phyloP scores from a whole-genome alignment of 2,113 vertebrate species.

The Corydoras maculifer region DNA sequence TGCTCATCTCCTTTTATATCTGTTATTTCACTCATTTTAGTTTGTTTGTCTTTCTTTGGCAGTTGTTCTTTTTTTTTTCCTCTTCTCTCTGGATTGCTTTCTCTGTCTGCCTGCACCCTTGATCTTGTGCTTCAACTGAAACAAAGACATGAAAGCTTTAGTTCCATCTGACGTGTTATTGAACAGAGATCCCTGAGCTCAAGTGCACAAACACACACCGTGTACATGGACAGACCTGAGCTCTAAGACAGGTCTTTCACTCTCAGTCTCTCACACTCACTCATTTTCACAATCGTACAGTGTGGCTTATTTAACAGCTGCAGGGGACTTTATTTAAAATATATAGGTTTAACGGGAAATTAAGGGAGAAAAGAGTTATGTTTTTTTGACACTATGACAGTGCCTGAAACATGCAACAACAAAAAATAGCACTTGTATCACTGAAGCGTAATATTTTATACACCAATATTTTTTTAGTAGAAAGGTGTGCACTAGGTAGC shows the following conservation, averaged over 20 bases:
- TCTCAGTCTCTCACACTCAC: no score
- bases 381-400: no score
- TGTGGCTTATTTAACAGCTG: no score
- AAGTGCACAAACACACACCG: neutral
- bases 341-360: no score
- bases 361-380: no score
- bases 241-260: neutral
- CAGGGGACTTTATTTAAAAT: no score
- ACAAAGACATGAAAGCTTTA: conserved; percentile 10
- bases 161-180: conserved; percentile 11
- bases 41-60: conserved; percentile 9
- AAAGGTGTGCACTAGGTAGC: no score
- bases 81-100: neutral
- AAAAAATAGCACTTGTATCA: no score
- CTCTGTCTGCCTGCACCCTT: neutral
- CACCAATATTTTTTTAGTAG: no score
- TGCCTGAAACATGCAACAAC: no score
- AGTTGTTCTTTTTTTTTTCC: neutral
- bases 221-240: neutral
- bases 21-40: neutral
- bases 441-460: no score
- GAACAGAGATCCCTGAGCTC: neutral
- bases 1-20: neutral
- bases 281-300: no score
- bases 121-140: conserved; percentile 2